Percentiles rank a stretch among this genome's conserved stretches.
phyloP scores from a whole-genome alignment of 2,797 vertebrate genomes.

The Enteromius argenteus region DNA sequence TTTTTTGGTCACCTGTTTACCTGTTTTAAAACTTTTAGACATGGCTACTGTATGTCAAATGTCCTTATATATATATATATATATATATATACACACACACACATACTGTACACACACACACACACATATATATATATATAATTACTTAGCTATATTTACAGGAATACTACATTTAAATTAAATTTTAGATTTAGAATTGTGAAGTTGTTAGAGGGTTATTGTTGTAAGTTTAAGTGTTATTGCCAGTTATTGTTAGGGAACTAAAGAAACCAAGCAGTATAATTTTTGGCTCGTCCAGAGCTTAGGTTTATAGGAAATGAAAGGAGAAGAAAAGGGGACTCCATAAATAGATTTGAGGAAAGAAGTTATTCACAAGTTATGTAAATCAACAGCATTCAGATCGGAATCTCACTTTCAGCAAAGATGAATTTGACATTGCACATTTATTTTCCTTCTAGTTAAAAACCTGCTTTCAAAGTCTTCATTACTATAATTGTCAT shows the following conservation, averaged over 20 bases:
- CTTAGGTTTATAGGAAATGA: constrained; percentile 45
- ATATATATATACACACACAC: not conserved
- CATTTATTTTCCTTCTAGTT: not conserved
- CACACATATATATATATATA: no score
- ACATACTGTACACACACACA: no score
- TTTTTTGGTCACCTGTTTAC: constrained; percentile 30
- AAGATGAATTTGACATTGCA: not conserved
- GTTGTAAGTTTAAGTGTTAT: no score
- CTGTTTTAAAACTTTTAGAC: not conserved
- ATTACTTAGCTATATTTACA: not conserved
- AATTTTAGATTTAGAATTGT: not conserved
- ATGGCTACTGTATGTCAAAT: not conserved
- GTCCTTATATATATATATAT: no score
- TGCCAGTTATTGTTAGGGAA: constrained; percentile 15
- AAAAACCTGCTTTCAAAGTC: not conserved
- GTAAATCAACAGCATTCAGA: constrained; percentile 12
- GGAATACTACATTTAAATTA: not conserved
- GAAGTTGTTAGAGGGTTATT: not conserved
- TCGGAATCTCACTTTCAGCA: constrained; percentile 18
- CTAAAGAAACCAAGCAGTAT: not conserved
- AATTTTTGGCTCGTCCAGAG: not conserved
- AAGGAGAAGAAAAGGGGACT: constrained; percentile 47
- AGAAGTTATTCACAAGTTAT: constrained; percentile 19
- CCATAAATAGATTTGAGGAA: constrained; percentile 53
- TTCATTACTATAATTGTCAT: not conserved